These are phyloP conservation scores for Diadema setosum DNA, from an alignment of 35 echinoderm and acorn worm genomes.

Conservation along the genomic window DNA sequence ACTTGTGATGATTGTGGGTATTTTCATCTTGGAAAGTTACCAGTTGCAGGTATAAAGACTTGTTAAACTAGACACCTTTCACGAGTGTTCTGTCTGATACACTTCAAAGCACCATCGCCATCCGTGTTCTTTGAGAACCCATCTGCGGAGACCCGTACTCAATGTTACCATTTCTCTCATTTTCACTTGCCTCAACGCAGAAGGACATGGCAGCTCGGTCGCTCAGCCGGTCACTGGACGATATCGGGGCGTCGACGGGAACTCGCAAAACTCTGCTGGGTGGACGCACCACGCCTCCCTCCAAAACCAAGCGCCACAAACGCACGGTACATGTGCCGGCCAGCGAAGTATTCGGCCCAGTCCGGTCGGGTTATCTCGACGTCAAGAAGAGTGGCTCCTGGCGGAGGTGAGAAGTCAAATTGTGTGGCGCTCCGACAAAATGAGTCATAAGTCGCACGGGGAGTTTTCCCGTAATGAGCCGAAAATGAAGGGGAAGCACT, in stretches of 20 bases:
- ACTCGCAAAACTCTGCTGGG: neutral
- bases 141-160: too few species aligned
- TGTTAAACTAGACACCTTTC: too few species aligned
- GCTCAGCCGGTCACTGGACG: neutral
- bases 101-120: too few species aligned
- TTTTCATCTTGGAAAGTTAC: too few species aligned
- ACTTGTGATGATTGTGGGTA: too few species aligned
- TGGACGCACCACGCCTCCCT: neutral
- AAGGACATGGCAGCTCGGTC: neutral
- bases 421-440: too few species aligned
- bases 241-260: neutral
- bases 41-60: too few species aligned
- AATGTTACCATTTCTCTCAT: neutral
- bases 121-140: too few species aligned
- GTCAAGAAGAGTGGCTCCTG: slow-evolving; percentile 1
- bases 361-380: neutral
- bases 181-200: neutral
- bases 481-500: too few species aligned
- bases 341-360: neutral
- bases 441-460: too few species aligned
- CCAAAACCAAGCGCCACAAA: neutral
- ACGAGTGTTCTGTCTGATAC: too few species aligned
- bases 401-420: neutral
- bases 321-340: neutral
- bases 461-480: too few species aligned